Evolutionary conservation across 2,888 invertebrate species (phyloP), one percentile per base, ranked within the genome.

Genomic region (Epistrophella euchroma): DNA sequence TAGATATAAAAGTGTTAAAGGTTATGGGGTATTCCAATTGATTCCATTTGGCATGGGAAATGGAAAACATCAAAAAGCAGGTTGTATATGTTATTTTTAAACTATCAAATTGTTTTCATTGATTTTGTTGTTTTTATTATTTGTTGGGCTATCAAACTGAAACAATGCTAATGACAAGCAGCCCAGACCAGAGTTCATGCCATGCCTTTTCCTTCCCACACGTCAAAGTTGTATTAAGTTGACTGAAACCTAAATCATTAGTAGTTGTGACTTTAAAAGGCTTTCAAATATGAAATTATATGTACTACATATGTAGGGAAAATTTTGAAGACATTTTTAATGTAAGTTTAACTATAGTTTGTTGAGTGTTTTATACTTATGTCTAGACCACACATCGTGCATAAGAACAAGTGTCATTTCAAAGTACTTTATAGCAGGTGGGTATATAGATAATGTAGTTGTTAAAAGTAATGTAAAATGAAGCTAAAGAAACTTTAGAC

Each of bases 1-100:
- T 5, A 58, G 11, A 35, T 35, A 58, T 58, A 58, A 58, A 58
- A 17, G 35, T 58, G 35, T 58, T 35, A 58, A 58, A 58, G 56
- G 35, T 58, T 58, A 32, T 35, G 19, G 3, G 15, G 35, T 9
- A 17, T 19, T 32, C 13, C 11, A 35, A 58, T 58, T 35, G 56
- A 58, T 58, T 58, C 19, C 56, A 58, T 35, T 35, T 19, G 17
- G 17, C 35, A 11, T 19, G 56, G 32, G 56, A 58, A 58, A 58
- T 58, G 35, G 3, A 1, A 35, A 17, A 58, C 32, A 58, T 35
- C 56, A 58, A 58, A 56, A 58, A 58, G 35, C 35, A 17, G 11
- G 10, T 56, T 32, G 2, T n/a, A n/a, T 9, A 28, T n/a, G 55
- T 15, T 56, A 32, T 58, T 58, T 35, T 35, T 58, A 58, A 35